Conservation (phyloP, 2,888 invertebrate species). For the Acronicta psi region DNA sequence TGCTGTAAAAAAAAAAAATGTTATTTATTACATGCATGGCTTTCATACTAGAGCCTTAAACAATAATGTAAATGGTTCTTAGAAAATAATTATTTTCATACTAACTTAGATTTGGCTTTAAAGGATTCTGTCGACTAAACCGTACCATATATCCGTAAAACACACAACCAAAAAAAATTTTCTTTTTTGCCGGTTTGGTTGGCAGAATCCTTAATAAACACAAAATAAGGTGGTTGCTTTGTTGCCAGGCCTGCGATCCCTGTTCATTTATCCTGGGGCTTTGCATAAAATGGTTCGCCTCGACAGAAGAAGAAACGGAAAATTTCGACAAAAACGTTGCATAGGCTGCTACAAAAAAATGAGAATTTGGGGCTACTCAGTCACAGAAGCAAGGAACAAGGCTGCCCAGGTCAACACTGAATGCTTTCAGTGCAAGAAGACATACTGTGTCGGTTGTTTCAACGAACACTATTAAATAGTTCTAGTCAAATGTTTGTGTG, state of each 20-base stretch:
- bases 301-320: conserved; percentile 4
- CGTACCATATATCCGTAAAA: too few relatives aligned
- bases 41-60: too few relatives aligned
- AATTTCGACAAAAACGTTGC: conserved; percentile 15
- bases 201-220: background rate
- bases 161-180: background rate
- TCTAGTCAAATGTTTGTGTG: too few relatives aligned
- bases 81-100: too few relatives aligned
- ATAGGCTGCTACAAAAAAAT: conserved; percentile 34
- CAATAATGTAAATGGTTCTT: too few relatives aligned
- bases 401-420: conserved; percentile 21
- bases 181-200: background rate
- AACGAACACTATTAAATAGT: conserved; percentile 9
- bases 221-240: conserved; percentile 2
- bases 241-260: conserved; percentile 3
- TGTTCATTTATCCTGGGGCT: background rate
- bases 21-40: too few relatives aligned
- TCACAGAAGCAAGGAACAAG: conserved; percentile 33
- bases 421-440: conserved; percentile 12
- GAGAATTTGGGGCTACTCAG: conserved; percentile 20
- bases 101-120: too few relatives aligned
- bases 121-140: too few relatives aligned
- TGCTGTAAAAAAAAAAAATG: too few relatives aligned
- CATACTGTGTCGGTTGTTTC: conserved; percentile 16
- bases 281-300: conserved; percentile 6